Conservation (phyloP, 2,888 invertebrate genomes). For the Myopa testacea region DNA sequence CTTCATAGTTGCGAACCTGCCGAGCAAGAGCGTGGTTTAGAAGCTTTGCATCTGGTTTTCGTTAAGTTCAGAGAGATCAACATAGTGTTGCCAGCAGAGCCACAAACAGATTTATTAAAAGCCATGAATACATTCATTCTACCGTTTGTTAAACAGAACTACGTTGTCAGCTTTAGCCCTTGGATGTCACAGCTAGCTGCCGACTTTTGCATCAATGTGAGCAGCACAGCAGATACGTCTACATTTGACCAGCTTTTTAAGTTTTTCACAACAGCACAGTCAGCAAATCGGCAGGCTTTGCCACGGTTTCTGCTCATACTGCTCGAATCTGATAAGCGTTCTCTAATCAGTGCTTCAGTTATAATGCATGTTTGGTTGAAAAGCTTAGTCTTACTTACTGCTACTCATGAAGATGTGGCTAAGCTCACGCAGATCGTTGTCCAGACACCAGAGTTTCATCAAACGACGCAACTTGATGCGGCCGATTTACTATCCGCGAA, state of each 20-base stretch:
- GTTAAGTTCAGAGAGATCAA: slow-evolving; percentile 50
- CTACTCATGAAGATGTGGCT: slow-evolving; percentile 60
- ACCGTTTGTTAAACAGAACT: slow-evolving; percentile 63
- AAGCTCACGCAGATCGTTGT: slow-evolving; percentile 57
- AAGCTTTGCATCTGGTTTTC: slow-evolving; percentile 61
- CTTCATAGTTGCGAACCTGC: slow-evolving; percentile 59
- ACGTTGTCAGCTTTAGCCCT: slow-evolving; percentile 56
- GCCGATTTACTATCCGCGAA: slow-evolving; percentile 57
- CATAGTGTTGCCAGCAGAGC: slow-evolving; percentile 32
- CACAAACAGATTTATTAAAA: slow-evolving; percentile 50
- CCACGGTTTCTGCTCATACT: slow-evolving; percentile 58
- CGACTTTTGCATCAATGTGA: slow-evolving; percentile 57
- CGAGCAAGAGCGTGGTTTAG: slow-evolving; percentile 64
- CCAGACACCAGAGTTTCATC: slow-evolving; percentile 58
- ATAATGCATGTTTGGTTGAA: slow-evolving; percentile 66
- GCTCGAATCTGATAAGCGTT: slow-evolving; percentile 52
- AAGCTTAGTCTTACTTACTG: slow-evolving; percentile 61
- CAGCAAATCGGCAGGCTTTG: slow-evolving; percentile 57
- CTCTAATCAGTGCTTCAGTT: slow-evolving; percentile 50
- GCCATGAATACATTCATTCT: slow-evolving; percentile 61
- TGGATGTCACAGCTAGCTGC: slow-evolving; percentile 64
- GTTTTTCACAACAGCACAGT: slow-evolving; percentile 57
- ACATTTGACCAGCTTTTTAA: slow-evolving; percentile 57
- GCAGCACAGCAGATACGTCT: slow-evolving; percentile 39
- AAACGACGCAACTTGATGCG: slow-evolving; percentile 51